Evolutionary conservation across 2,113 vertebrate genomes (phyloP).

Genomic region (Isurus oxyrinchus): DNA sequence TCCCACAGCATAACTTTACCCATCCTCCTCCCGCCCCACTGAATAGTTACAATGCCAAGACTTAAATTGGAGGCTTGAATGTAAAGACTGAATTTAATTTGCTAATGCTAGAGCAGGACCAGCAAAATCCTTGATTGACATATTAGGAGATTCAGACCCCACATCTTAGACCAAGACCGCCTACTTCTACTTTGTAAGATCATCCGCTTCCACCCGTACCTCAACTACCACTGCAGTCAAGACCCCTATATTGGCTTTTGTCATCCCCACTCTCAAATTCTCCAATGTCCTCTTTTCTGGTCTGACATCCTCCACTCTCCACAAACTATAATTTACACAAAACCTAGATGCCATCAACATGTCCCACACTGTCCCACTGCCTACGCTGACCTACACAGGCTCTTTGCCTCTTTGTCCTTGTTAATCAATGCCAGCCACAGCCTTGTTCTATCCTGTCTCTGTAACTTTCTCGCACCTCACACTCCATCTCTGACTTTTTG

Average conservation of each 20-base stretch:
- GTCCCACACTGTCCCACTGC: background rate
- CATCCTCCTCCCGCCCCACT: background rate
- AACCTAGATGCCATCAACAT: background rate
- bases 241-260: background rate
- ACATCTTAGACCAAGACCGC: background rate
- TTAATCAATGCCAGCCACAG: background rate
- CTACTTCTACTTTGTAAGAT: background rate
- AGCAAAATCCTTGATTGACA: background rate
- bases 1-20: background rate
- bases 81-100: background rate
- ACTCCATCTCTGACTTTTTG: no score
- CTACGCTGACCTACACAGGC: background rate
- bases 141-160: background rate
- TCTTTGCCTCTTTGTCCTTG: background rate
- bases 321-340: background rate
- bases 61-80: background rate
- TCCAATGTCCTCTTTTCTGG: background rate
- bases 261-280: no score
- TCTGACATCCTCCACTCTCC: background rate
- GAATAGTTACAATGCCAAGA: background rate
- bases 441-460: background rate
- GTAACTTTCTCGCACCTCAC: background rate
- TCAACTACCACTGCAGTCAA: background rate
- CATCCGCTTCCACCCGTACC: background rate
- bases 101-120: background rate